Base-by-base conservation (phyloP, 2,888 invertebrate species). In the Antheraea assamensis region DNA sequence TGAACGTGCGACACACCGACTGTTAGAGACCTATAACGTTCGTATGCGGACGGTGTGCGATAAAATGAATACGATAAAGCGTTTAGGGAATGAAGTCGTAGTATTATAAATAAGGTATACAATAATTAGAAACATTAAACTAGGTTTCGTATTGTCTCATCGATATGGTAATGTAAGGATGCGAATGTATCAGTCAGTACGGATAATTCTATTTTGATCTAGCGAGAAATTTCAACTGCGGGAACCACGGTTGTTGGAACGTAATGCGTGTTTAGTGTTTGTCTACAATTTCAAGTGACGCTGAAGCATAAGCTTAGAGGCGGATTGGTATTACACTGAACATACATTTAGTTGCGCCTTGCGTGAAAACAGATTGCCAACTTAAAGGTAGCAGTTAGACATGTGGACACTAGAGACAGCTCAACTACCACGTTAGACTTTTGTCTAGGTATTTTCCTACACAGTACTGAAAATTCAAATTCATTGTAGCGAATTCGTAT, bases 1-100 rank as follows among this genome's bases (percentile, higher is more conserved):
- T 58, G 73, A 58, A 42, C 55, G 73, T 47, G 19, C 31, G n/a
- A 35, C 68, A 42, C 76, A n/a, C 55, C 61, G 27, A 64, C 61
- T 64, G 61, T 64, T 64, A 64, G 15, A 61, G 27, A 15, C 61
- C 17, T 64, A 30, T 35, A 35, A 68, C 35, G 35, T 35, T 35
- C 3, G 21, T 35, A 68, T 68, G 17, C 35, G 58, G 58, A 71
- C n/a, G 58, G 27, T 35, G 42, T 27, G 21, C 49, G 55, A 71
- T 52, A 27, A 30, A 52, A 49, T 27, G 17, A 4, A 58, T 30
- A 58, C 58, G 61, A 61, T 61, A 61, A 35, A 35, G 68, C 35
- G n/a, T 35, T 68, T 31, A 68, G 21, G 21, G n/a, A 35, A 66
- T 66, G 13, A 66, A 30, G 15, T 66, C 27, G 27, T 66, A 66